Conservation (phyloP, 2,113 vertebrate genomes). For the Tupaia tana region DNA sequence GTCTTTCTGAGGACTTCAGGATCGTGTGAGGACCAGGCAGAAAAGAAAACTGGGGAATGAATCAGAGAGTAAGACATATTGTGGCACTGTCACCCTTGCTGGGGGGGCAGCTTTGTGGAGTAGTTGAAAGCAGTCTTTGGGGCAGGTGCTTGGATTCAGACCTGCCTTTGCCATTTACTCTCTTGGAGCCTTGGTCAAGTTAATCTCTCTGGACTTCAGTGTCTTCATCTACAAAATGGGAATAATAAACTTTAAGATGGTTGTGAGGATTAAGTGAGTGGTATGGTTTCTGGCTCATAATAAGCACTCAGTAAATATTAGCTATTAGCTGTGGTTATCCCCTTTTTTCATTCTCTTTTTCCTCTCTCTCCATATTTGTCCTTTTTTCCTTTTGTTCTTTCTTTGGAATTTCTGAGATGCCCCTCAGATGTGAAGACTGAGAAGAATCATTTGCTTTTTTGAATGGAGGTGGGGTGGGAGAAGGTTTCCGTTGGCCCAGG, state of each 20-base stretch:
- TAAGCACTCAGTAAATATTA: constrained; percentile 62
- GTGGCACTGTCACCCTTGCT: background rate
- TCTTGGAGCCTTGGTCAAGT: constrained; percentile 42
- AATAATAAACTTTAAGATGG: background rate
- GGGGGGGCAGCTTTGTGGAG: constrained; percentile 34
- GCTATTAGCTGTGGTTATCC: background rate
- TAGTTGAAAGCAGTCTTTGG: constrained; percentile 30
- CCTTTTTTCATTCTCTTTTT: constrained; percentile 1
- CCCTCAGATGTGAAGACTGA: constrained; percentile 6
- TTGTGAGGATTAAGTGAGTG: constrained; percentile 61
- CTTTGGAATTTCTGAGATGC: constrained; percentile 19
- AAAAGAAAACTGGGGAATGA: constrained; percentile 9
- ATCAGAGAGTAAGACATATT: constrained; percentile 35
- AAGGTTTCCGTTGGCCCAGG: background rate
- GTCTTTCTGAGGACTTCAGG: constrained; percentile 29
- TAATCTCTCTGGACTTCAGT: constrained; percentile 43
- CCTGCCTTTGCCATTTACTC: constrained; percentile 45
- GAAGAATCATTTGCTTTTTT: constrained; percentile 4
- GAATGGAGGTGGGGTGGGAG: background rate
- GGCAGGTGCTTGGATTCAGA: constrained; percentile 44
- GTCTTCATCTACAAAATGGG: constrained; percentile 55
- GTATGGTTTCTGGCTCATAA: constrained; percentile 60
- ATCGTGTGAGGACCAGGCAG: background rate
- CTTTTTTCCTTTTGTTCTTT: constrained; percentile 56
- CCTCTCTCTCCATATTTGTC: constrained; percentile 8